Conservation (phyloP, 2,797 vertebrate genomes). For the Lepidocolaptes lacrymiger region DNA sequence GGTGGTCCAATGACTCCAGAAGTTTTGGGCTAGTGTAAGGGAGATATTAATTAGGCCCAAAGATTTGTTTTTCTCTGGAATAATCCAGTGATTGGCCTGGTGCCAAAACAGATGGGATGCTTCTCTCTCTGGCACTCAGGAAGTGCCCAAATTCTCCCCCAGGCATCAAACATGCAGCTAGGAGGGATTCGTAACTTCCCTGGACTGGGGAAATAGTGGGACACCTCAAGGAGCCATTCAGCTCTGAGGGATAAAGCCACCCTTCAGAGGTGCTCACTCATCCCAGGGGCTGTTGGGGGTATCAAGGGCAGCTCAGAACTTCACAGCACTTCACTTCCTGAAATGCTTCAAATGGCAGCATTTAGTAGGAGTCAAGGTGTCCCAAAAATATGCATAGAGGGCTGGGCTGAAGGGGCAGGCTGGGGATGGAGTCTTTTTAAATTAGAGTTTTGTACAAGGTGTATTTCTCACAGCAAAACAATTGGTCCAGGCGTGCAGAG, state of each 20-base stretch:
- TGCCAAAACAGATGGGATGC: not conserved
- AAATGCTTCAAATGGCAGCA: not conserved
- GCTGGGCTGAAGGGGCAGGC: not conserved
- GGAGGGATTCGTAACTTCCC: not conserved
- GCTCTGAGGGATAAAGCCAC: not conserved
- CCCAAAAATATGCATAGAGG: not conserved
- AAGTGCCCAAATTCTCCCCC: not conserved
- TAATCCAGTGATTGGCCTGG: not conserved
- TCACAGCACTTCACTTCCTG: not conserved
- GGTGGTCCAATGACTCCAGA: not conserved
- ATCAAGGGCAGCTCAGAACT: not conserved
- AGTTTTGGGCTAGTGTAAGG: not conserved
- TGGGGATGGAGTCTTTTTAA: not conserved
- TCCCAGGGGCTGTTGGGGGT: not conserved
- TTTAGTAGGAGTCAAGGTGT: not conserved
- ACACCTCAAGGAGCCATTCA: not conserved
- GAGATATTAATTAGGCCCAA: not conserved
- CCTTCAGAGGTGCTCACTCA: not conserved
- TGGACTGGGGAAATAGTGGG: rapidly evolving
- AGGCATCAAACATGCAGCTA: not conserved
- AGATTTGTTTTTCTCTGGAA: not conserved
- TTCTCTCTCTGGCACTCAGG: not conserved
- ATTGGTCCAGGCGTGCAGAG: not conserved
- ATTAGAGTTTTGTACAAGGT: not conserved
- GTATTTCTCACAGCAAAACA: not conserved